Conservation (phyloP, 2,113 vertebrate species). For the Syngnathus typhle region DNA sequence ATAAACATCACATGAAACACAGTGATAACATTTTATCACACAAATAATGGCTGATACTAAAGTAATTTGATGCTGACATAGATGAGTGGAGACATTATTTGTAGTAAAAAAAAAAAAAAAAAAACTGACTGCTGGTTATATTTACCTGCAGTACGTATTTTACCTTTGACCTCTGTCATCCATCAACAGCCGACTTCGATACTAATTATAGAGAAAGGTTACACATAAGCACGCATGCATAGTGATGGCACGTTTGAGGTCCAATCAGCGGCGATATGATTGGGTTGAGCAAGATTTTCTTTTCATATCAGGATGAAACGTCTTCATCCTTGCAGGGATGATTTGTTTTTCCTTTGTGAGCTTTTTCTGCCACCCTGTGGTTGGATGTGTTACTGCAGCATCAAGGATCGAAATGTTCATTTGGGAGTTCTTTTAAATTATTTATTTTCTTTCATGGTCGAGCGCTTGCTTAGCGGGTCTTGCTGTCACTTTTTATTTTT, state of each 20-base stretch:
- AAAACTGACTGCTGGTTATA: no score
- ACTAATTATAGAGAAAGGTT: not conserved
- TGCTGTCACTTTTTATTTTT: not conserved
- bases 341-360: not conserved
- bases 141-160: not conserved
- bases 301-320: constrained; percentile 32
- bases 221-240: not conserved
- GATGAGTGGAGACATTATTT: no score
- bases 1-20: no score
- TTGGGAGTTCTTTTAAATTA: not conserved
- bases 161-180: not conserved
- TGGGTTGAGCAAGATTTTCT: not conserved
- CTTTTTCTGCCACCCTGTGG: constrained; percentile 60
- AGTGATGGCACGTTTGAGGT: not conserved
- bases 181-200: not conserved
- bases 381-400: not conserved
- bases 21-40: no score
- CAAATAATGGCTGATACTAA: no score
- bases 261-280: not conserved
- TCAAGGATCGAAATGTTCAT: not conserved
- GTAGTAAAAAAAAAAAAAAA: no score
- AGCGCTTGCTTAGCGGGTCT: not conserved
- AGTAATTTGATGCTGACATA: no score
- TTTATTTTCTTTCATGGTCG: not conserved
- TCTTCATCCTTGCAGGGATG: constrained; percentile 33